A percentile compares a stretch with the other conserved stretches of the same genome.
Conservation (phyloP, 2,888 invertebrate genomes). For the Trachelus stipa region DNA sequence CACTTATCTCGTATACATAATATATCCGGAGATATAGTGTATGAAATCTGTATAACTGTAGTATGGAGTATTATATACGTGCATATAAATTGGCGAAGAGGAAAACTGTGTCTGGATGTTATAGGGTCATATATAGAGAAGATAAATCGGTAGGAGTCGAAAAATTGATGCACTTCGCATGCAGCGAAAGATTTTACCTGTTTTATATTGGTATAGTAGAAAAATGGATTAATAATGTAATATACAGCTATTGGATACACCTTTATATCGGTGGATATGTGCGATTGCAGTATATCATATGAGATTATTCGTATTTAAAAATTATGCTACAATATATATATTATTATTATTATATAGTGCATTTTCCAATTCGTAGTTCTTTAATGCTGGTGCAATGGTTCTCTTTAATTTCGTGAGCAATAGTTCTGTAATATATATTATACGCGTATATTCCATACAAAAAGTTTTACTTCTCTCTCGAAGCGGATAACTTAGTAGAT, state of each 20-base stretch:
- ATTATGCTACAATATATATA: background rate
- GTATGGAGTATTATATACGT: background rate
- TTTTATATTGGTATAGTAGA: background rate
- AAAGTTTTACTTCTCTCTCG: background rate
- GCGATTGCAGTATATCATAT: background rate
- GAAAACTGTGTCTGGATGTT: background rate
- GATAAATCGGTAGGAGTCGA: background rate
- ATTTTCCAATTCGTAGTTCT: background rate
- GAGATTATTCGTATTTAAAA: background rate
- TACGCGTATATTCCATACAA: background rate
- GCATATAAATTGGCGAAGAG: background rate
- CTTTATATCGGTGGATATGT: background rate
- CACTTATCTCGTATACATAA: background rate
- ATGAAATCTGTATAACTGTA: too few species aligned
- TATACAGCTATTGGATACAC: background rate
- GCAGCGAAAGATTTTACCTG: background rate
- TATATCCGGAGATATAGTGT: background rate
- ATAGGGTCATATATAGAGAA: background rate
- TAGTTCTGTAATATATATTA: background rate
- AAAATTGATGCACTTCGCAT: background rate
- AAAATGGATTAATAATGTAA: background rate
- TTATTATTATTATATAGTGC: too few species aligned
- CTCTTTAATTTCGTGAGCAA: background rate
- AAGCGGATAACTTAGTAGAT: background rate
- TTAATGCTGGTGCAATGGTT: background rate